Percentiles rank a stretch among this genome's conserved stretches.
phyloP scores from a whole-genome alignment of 1,140 invertebrate species.

The Chironomus striatipennis region DNA sequence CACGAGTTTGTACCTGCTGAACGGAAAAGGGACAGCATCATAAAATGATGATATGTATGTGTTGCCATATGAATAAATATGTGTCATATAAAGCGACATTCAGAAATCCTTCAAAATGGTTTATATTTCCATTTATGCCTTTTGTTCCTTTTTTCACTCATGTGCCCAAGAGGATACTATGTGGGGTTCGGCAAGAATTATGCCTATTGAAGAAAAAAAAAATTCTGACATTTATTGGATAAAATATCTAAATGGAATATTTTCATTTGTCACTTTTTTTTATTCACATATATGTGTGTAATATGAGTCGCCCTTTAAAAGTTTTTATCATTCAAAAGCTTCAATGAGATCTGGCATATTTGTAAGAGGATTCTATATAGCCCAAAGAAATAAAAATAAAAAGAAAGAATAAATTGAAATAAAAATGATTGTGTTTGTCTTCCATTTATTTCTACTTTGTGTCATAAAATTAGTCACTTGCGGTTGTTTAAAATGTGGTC shows the following conservation, averaged over 20 bases:
- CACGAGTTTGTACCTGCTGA: background rate
- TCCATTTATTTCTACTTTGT: background rate
- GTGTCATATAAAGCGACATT: background rate
- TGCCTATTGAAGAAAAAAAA: background rate
- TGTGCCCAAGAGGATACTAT: background rate
- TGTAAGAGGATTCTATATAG: no score
- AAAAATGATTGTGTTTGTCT: conserved; percentile 19
- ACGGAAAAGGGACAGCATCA: background rate
- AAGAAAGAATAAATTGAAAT: background rate
- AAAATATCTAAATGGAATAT: conserved; percentile 14
- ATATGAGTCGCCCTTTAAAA: background rate
- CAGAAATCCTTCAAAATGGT: background rate
- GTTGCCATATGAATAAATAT: background rate
- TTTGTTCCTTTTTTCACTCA: background rate
- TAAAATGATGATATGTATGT: conserved; percentile 8
- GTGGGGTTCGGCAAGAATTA: background rate
- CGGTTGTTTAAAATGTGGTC: background rate
- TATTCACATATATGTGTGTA: background rate
- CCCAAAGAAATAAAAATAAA: background rate
- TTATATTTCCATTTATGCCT: background rate
- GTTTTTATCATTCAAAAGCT: background rate
- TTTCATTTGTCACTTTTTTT: background rate
- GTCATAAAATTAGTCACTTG: conserved; percentile 23
- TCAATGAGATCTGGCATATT: no score
- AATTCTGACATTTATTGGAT: conserved; percentile 5